Evolutionary conservation across 2,113 vertebrate genomes (phyloP), one percentile per base, ranked within the genome.

Genomic region (Apeltes quadracus): DNA sequence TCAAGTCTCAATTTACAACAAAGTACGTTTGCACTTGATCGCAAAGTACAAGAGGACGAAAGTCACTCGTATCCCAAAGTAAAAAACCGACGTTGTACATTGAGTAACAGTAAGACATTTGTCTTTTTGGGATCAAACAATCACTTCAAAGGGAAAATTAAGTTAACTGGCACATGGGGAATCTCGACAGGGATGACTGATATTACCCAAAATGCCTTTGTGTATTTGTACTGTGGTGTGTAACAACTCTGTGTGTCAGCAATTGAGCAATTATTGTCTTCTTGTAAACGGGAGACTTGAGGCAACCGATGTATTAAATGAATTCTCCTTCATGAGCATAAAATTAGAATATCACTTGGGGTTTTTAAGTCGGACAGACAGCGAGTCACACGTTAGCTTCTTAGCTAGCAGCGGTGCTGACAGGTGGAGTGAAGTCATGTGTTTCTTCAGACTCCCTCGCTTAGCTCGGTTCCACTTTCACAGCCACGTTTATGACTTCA

Each of bases 401-500:
- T 81, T 55, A 53, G 83, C 70, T 81, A 32, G 44, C 72, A 20
- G 51, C 36, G 56, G 74, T 56, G 83, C 82, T 89, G 86, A 91
- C 82, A 90, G 91, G 91, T 90, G 91, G 78, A 78, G 86, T 92
- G 87, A 91, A 89, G 89, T 91, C 83, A 91, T 91, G 86, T 89
- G 89, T 91, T 93, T 88, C 84, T 51, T 61, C 75, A 86, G 85
- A 78, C 82, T 84, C 77, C 84, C 77, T 84, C 70, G 72, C 88
- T 89, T 55, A 84, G 78, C 76, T 70, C 80, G 55, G 83, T 85
- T 91, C 83, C 77, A 88, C 75, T 79, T 86, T 91, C 82, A 81
- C 87, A 90, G 85, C 86, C 88, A 83, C 82, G 81, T 85, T 87
- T 88, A 92, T 94, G 92, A 94, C 88, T 88, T 93, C 93, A 93